Base-by-base conservation (phyloP, 1,140 invertebrate genomes). In the Drosophila tristis region DNA sequence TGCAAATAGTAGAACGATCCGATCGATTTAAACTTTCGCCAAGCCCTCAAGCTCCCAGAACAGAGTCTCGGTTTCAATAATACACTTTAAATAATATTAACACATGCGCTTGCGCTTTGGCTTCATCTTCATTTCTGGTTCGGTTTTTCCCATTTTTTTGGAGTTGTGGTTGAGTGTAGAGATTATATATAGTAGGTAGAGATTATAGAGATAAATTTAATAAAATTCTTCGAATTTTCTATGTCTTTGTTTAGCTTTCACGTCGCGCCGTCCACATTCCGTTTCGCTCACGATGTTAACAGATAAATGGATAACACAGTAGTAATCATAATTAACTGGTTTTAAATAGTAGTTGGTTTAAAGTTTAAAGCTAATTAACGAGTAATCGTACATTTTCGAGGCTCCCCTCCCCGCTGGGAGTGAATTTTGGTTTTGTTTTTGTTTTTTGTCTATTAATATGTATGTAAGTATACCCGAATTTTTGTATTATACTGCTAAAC, bases 171-270 rank as follows among this genome's bases (percentile, higher is more conserved):
- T 39, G 35, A 39, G 35, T 39, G 35, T 39, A 39, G 35, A 70
- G 66, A 70, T 57, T 67, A 53, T 45, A 49, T 39, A 39, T 39
- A 29, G 9, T 56, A 45, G 11, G 1, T 56, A 50, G 4, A 13
- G 64, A 77, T 70, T 77, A 74, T 7, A 53, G 26, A 42, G 31
- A 71, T 55, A 74, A 87, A 86, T 66, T 80, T 78, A 90, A 80
- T 79, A 74, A 90, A 89, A 91, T 90, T 91, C 89, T 90, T 91
- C 85, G 84, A 79, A 84, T 90, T 89, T 74, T 63, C 89, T 90
- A 90, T 90, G 89, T 90, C 89, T 90, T 90, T 87, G 47, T 82
- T 90, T 79, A 78, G 89, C 77, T 90, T 90, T 84, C 64, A 78
- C 75, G 75, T 79, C 53, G 70, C 66, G 57, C 63, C 51, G 23